Base-by-base conservation (phyloP, 2,888 invertebrate genomes). In the Gari tellinella region DNA sequence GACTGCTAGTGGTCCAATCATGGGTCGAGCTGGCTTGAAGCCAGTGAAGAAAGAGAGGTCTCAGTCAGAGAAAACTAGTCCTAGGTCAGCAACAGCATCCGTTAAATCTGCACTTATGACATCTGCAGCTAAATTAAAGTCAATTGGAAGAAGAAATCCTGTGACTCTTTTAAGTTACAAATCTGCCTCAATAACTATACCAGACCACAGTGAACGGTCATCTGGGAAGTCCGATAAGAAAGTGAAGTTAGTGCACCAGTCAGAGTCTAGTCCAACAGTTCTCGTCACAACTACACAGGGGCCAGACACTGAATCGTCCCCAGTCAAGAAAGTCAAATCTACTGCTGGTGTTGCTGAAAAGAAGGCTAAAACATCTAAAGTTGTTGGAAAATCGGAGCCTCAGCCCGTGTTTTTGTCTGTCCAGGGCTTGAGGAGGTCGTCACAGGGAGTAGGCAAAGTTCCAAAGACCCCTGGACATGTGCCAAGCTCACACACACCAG, bases 91-190 rank as follows among this genome's bases (percentile, higher is more conserved):
- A n/a, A 21, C 15, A n/a, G 25, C 31, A 17, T 55, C 78, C 15
- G 72, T 79, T 5, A 68, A 66, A 53, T 72, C 79, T 41, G 75
- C 75, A 8, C 17, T 79, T 21, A 43, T 75, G 45, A 55, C 79
- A 19, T 79, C 79, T 21, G 79, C 79, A 46, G 79, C 79, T 2
- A 79, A 72, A 46, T 37, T 79, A n/a, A 79, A 75, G 49, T 51
- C 79, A 48, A 63, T 75, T 17, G 69, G 79, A 26, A 61, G 53
- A 21, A 65, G 65, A 26, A 79, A 63, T 66, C 79, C 79, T 5
- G 79, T 79, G 1, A 72, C 62, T 12, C 41, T 79, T 15, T 26
- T 79, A 2, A 79, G 79, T 37, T 79, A 79, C 49, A 72, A 72
- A 37, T 69, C 79, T 12, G 57, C 62, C 37, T 72, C 79, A 21